phyloP scores from a whole-genome alignment of 2,888 invertebrate species.

The Drosophila heteroneura region DNA sequence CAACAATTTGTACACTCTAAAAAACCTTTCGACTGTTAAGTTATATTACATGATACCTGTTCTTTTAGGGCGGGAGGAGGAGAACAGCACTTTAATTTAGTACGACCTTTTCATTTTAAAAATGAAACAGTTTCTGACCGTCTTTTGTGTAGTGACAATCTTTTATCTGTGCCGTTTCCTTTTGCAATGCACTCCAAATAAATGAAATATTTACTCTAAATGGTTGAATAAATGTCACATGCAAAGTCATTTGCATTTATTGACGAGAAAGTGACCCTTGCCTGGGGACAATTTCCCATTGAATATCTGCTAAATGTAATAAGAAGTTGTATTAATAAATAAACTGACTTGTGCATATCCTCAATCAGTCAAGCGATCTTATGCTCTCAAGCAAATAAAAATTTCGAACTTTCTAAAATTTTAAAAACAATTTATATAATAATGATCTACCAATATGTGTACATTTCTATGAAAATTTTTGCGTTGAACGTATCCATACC shows the following conservation, averaged over 20 bases:
- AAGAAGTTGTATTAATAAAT: neutral
- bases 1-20: neutral
- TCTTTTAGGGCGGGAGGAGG: too few species aligned
- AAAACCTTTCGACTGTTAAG: neutral
- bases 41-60: neutral
- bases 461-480: neutral
- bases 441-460: too few species aligned
- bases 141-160: constrained; percentile 11
- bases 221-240: constrained; percentile 12
- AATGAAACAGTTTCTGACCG: constrained; percentile 11
- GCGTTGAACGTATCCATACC: neutral
- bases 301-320: constrained; percentile 1
- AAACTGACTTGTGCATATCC: constrained; percentile 5
- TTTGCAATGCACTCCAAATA: constrained; percentile 34
- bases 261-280: constrained; percentile 19
- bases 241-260: constrained; percentile 34
- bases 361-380: constrained; percentile 6
- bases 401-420: too few species aligned
- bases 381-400: neutral
- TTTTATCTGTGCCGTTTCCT: constrained; percentile 14
- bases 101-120: neutral
- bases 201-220: constrained; percentile 17
- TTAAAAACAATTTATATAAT: neutral
- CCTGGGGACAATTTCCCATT: constrained; percentile 1
- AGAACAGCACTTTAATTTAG: neutral